Evolutionary conservation across 2,113 vertebrate species (phyloP), one percentile per base, ranked within the genome.

Genomic region (Hoplias malabaricus): DNA sequence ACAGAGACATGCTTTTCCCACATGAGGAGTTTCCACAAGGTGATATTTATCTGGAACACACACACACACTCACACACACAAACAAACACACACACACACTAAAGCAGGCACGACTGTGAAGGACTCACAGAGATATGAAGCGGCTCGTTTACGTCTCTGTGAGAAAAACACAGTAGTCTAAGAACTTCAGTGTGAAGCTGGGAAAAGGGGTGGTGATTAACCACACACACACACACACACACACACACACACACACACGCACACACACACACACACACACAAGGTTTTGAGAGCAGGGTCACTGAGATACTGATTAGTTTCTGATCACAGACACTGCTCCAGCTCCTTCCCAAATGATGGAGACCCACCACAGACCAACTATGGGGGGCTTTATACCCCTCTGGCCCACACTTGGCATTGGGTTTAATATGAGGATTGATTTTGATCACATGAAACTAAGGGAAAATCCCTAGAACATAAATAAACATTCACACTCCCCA

Each of bases 11-110:
- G n/a, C n/a, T n/a, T n/a, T n/a, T n/a, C n/a, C n/a, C n/a, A n/a
- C n/a, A n/a, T n/a, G n/a, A n/a, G n/a, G n/a, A n/a, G n/a, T n/a
- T n/a, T n/a, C n/a, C n/a, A 74, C 67, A 72, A 73, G 62, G 42
- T 84, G 78, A 79, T 84, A 80, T 83, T 68, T 77, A 75, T 66
- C n/a, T 42, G 77, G 83, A 82, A 80, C 46, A 43, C 67, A 81
- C 72, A 87, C 71, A 75, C 71, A 71, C 76, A 14, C 16, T 74
- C 79, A 83, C 84, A 87, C 48, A 53, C 48, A 53, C 48, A 53
- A 16, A 53, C 48, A 53, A 14, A 50, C 46, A 50, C 46, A 50
- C 46, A 50, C 46, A 50, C n/a, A n/a, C n/a, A n/a, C n/a, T n/a
- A n/a, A n/a, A n/a, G n/a, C n/a, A n/a, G n/a, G n/a, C n/a, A n/a